Conservation (phyloP, 2,797 vertebrate genomes). For the Bufotes viridis region DNA sequence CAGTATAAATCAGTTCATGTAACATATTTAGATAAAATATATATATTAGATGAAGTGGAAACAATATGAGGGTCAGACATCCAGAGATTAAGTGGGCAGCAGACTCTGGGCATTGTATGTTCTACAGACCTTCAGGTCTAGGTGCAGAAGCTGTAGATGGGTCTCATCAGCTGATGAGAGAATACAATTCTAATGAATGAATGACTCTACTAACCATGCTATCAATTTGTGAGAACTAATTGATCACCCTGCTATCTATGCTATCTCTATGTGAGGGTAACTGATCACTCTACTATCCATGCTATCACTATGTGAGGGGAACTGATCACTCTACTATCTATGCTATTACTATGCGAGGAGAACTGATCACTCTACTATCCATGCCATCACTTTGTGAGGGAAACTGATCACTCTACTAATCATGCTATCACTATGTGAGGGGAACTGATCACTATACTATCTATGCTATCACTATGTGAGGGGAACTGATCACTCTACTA, state of each 20-base stretch:
- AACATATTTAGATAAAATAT: too few relatives aligned
- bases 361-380: neutral
- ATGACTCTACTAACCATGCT: too few relatives aligned
- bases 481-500: neutral
- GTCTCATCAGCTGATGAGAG: too few relatives aligned
- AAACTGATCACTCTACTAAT: neutral
- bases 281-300: neutral
- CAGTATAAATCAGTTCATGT: too few relatives aligned
- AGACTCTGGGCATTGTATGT: too few relatives aligned
- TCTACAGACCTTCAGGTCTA: too few relatives aligned
- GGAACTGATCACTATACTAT: neutral
- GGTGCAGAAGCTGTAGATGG: too few relatives aligned
- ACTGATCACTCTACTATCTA: neutral
- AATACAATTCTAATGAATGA: too few relatives aligned
- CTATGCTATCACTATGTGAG: neutral
- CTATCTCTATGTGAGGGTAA: neutral
- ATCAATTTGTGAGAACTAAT: too few relatives aligned
- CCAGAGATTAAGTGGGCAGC: too few relatives aligned
- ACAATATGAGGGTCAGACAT: too few relatives aligned
- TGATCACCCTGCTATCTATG: neutral
- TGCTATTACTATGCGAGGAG: neutral
- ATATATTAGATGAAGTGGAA: too few relatives aligned
- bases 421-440: neutral
- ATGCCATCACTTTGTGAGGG: neutral
- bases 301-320: neutral